Evolutionary conservation across 30 jellyfish, hydroid and myxozoan genomes (phyloP).

Genomic region (Phacellophora camtschatica): DNA sequence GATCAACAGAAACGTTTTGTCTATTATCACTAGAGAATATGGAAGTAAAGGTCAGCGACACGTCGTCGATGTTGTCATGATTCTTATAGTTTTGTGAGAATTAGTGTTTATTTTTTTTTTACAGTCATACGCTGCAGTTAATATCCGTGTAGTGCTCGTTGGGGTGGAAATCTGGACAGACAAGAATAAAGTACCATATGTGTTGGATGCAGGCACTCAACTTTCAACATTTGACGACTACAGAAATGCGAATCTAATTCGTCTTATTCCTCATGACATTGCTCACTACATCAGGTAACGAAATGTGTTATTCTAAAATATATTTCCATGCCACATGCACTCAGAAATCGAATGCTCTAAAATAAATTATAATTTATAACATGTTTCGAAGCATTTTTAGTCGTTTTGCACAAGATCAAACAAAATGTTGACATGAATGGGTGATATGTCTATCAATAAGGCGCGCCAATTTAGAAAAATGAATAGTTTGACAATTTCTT

Average conservation of each 20-base stretch:
- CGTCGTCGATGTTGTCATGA: neutral
- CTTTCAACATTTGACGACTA: conserved; percentile 8
- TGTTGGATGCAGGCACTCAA: conserved; percentile 3
- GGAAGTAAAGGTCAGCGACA: neutral
- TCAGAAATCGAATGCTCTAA: too few relatives aligned
- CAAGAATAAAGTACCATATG: conserved; percentile 16
- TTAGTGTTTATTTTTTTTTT: neutral
- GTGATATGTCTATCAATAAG: too few relatives aligned
- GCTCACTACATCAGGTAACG: conserved; percentile 67
- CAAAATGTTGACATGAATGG: too few relatives aligned
- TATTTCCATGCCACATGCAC: neutral
- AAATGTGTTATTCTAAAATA: neutral
- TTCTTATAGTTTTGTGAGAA: neutral
- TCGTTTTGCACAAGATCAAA: neutral
- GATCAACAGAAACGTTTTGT: too few relatives aligned
- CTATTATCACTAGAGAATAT: too few relatives aligned
- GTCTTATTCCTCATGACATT: conserved; percentile 18
- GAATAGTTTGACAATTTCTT: too few relatives aligned
- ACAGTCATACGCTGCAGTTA: conserved; percentile 84
- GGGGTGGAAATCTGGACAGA: conserved; percentile 83
- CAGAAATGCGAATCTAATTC: neutral
- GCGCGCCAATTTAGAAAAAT: too few relatives aligned
- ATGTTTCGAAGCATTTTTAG: too few relatives aligned
- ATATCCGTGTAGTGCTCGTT: conserved; percentile 79
- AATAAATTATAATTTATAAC: too few relatives aligned